Conservation (phyloP, 2,113 vertebrate genomes). For the Pygoscelis adeliae region DNA sequence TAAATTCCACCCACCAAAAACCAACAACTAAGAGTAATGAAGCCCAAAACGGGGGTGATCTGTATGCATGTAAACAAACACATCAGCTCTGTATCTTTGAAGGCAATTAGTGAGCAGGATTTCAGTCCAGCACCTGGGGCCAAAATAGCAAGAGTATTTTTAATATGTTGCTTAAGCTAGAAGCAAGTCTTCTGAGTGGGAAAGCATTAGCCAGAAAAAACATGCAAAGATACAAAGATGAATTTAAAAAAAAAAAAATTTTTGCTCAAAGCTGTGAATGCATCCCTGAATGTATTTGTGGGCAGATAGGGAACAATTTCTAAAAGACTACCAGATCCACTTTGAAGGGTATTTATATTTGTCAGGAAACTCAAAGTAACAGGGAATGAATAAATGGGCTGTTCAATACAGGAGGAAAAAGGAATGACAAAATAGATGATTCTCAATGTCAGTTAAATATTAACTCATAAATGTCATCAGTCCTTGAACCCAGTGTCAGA, state of each 20-base stretch:
- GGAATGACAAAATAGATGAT: neutral
- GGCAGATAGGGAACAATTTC: neutral
- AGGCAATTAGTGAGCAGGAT: neutral
- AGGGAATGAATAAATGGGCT: neutral
- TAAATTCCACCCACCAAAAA: neutral
- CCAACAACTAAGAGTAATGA: neutral
- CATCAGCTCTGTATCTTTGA: neutral
- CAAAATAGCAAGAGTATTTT: neutral
- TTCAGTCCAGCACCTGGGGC: neutral
- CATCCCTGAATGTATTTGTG: neutral
- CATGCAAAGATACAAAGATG: neutral
- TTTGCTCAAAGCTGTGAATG: neutral
- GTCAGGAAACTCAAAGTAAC: neutral
- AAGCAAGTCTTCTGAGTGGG: neutral
- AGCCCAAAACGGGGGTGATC: neutral
- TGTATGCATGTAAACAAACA: neutral
- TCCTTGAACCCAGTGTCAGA: neutral
- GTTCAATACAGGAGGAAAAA: neutral
- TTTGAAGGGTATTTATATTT: neutral
- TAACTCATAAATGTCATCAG: neutral
- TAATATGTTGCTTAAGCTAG: neutral
- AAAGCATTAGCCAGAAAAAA: neutral
- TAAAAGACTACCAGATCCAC: neutral
- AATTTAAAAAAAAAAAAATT: neutral
- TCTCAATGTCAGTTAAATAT: neutral